These are phyloP conservation scores for Eolophus roseicapilla DNA, from an alignment of 2,113 vertebrate genomes.

Conservation along the genomic window DNA sequence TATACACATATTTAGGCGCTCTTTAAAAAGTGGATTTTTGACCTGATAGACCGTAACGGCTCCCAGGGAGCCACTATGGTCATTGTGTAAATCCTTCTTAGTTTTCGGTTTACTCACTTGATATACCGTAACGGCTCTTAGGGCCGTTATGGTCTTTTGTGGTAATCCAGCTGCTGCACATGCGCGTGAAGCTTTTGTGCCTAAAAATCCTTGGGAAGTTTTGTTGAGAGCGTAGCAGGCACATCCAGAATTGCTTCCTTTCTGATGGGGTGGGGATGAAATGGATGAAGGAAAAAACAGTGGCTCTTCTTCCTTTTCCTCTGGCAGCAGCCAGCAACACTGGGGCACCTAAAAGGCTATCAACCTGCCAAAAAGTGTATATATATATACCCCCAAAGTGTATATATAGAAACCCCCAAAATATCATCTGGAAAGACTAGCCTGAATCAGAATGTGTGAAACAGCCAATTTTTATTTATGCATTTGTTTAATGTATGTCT, in stretches of 20 bases:
- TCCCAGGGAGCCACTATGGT: slow-evolving; percentile 64
- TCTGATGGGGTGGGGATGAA: neutral
- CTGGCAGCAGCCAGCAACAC: neutral
- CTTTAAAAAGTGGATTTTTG: slow-evolving; percentile 70
- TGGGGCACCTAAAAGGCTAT: neutral
- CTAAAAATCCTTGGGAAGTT: slow-evolving; percentile 29
- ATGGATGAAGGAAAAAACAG: neutral
- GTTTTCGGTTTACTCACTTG: slow-evolving; percentile 68
- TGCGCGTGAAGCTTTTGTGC: slow-evolving; percentile 63
- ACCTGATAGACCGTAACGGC: slow-evolving; percentile 65
- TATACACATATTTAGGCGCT: slow-evolving; percentile 47
- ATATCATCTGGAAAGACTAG: neutral
- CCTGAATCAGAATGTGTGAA: neutral
- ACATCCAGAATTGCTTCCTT: slow-evolving; percentile 1
- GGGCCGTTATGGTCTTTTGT: slow-evolving; percentile 53
- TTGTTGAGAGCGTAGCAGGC: neutral
- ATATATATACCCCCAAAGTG: too few relatives aligned
- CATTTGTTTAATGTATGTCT: slow-evolving; percentile 39
- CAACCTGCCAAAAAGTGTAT: neutral
- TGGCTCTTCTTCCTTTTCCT: neutral
- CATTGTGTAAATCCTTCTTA: slow-evolving; percentile 65
- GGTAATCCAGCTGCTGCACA: slow-evolving; percentile 68
- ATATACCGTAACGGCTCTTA: slow-evolving; percentile 49
- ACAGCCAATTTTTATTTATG: neutral
- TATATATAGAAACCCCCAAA: neutral